Evolutionary conservation across 2,113 vertebrate genomes (phyloP).

Genomic region (Corydoras sp.): DNA sequence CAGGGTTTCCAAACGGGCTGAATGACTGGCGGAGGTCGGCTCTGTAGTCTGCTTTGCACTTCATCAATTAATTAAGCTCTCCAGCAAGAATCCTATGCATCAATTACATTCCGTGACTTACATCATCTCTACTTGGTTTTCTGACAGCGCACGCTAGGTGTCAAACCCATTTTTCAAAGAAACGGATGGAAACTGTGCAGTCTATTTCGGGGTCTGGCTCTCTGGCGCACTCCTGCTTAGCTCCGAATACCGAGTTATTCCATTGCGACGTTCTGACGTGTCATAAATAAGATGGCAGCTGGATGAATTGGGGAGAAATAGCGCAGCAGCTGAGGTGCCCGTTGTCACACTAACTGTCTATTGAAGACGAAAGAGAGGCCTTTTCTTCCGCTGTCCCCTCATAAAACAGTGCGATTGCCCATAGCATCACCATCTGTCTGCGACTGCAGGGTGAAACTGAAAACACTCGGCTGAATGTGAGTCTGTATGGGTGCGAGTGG

Average conservation of each 20-base stretch:
- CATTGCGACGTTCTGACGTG: slow-evolving; percentile 18
- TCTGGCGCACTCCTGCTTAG: slow-evolving; percentile 4
- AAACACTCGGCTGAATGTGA: slow-evolving; percentile 51
- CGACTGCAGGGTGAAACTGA: slow-evolving; percentile 55
- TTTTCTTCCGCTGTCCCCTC: slow-evolving; percentile 50
- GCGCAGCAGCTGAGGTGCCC: slow-evolving; percentile 39
- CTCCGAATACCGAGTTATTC: slow-evolving; percentile 23
- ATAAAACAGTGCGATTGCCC: slow-evolving; percentile 66
- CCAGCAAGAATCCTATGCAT: neutral
- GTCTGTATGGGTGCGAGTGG: slow-evolving; percentile 26
- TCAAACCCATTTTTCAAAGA: neutral
- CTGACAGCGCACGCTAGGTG: neutral
- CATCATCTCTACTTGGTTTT: neutral
- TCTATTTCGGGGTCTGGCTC: neutral
- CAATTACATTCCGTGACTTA: neutral
- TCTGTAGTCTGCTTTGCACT: neutral
- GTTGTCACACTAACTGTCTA: slow-evolving; percentile 49
- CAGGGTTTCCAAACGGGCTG: neutral
- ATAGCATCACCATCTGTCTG: slow-evolving; percentile 66
- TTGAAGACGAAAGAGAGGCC: slow-evolving; percentile 49
- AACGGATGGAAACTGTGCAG: neutral
- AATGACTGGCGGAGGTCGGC: neutral
- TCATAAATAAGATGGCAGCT: slow-evolving; percentile 39
- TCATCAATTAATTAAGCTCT: neutral
- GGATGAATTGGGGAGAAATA: slow-evolving; percentile 41